phyloP scores from a whole-genome alignment of 2,797 vertebrate genomes.

The Paratrypauchen microcephalus region DNA sequence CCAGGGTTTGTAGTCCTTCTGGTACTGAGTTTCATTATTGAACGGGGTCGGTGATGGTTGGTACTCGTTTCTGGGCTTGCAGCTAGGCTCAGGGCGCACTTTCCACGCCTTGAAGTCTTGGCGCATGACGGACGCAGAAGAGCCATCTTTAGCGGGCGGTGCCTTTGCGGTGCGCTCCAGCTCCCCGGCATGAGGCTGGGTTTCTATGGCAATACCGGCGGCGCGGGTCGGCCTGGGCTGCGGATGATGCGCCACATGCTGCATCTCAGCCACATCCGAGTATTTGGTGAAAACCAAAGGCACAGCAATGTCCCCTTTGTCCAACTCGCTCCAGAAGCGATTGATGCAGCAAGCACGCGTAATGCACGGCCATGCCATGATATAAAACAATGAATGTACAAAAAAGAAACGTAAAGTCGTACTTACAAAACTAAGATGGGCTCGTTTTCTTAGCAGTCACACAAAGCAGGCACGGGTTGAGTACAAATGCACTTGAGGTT shows the following conservation, averaged over 20 bases:
- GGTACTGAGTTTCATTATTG: slow-evolving; percentile 89
- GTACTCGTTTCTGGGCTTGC: slow-evolving; percentile 90
- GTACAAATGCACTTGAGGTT: slow-evolving; percentile 51
- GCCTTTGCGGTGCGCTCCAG: slow-evolving; percentile 70
- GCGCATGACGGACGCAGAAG: slow-evolving; percentile 89
- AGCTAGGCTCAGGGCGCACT: slow-evolving; percentile 90
- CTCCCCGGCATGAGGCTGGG: slow-evolving; percentile 78
- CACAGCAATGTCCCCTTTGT: slow-evolving; percentile 96
- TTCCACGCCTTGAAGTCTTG: slow-evolving; percentile 95
- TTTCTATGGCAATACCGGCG: slow-evolving; percentile 80
- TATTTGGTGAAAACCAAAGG: slow-evolving; percentile 95
- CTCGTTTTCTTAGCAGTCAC: slow-evolving; percentile 23
- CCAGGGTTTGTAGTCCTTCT: slow-evolving; percentile 97
- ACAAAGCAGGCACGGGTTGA: slow-evolving; percentile 40
- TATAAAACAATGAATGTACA: neutral
- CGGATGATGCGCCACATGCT: slow-evolving; percentile 75
- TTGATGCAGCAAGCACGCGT: slow-evolving; percentile 98
- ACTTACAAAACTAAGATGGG: slow-evolving; percentile 53
- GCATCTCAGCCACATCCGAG: slow-evolving; percentile 89
- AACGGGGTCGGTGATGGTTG: slow-evolving; percentile 88
- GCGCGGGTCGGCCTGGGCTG: slow-evolving; percentile 67
- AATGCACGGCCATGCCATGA: slow-evolving; percentile 99
- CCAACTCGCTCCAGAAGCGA: slow-evolving; percentile 96
- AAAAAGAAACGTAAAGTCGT: slow-evolving; percentile 25
- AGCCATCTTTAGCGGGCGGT: slow-evolving; percentile 63